phyloP scores from a whole-genome alignment of 1,140 invertebrate genomes.

The Trachymyrmex cornetzi region DNA sequence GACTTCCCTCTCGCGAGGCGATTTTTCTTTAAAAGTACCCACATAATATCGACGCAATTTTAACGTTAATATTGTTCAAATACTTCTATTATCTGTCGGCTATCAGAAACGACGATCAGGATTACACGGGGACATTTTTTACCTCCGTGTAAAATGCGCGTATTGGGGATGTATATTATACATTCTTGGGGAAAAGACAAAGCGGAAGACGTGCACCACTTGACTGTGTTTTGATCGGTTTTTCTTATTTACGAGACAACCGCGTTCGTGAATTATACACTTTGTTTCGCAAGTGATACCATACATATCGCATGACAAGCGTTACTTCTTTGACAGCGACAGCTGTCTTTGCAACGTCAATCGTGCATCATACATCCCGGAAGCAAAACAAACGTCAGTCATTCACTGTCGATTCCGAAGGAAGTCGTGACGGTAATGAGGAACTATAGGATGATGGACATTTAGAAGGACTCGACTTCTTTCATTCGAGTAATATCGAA shows the following conservation, averaged over 20 bases:
- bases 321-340: constrained; percentile 12
- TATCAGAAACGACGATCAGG: no score
- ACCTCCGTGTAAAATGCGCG: not conserved
- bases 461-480: not conserved
- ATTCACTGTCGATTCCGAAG: constrained; percentile 7
- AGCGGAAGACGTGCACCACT: not conserved
- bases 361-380: constrained; percentile 40
- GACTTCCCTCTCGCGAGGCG: constrained; percentile 59
- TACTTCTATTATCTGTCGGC: not conserved
- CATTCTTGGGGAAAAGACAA: not conserved
- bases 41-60: constrained; percentile 21
- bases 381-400: constrained; percentile 58
- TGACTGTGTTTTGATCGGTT: not conserved
- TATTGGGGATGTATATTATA: not conserved
- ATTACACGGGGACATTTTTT: not conserved
- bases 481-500: not conserved
- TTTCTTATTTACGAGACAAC: constrained; percentile 15
- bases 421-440: not conserved
- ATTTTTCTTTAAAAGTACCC: constrained; percentile 53
- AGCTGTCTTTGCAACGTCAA: constrained; percentile 58
- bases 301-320: not conserved
- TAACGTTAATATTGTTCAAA: constrained; percentile 28
- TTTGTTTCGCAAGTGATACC: constrained; percentile 3
- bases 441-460: not conserved
- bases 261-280: constrained; percentile 19